Base-by-base conservation (phyloP, 2,797 vertebrate genomes). In the Dallia pectoralis region DNA sequence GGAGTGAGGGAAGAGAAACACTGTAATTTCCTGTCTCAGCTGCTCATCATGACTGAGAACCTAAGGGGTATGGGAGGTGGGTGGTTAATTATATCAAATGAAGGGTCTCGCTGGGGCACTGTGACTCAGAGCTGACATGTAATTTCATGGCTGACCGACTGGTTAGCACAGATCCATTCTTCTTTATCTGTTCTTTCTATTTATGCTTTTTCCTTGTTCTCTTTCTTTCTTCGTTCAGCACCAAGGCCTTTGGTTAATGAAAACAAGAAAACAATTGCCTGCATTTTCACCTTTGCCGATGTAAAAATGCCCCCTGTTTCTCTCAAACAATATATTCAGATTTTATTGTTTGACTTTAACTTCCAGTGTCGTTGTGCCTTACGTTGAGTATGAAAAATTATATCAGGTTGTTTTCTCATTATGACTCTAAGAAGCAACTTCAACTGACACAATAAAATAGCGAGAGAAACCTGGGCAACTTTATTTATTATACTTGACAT, bases 41-140 rank as follows among this genome's bases (percentile, higher is more conserved):
- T 84, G 85, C 79, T 59, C 82, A 51, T 44, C 48, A 56, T 71
- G 72, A 72, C 29, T 62, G 47, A 78, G 76, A 76, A 73, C 70
- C 69, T 16, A 72, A 27, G 56, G 66, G 64, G 69, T 71, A 22
- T 66, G 76, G 72, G 77, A 72, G 51, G 40, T 86, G 69, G 36
- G 81, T 86, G 82, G 77, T 88, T 88, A 85, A 91, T 91, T 90
- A 91, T 82, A 84, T 74, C 81, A 87, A 80, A 85, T 80, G 75
- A 76, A 81, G 80, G 81, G 78, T 83, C 84, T 85, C 70, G 76
- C 77, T 77, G 40, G 29, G 56, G 30, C 49, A 62, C 61, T 47
- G 63, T 53, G 72, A 73, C 63, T 48, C 79, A 70, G 59, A 76
- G 73, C 49, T 74, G 19, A 74, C 72, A 82, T 72, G 47, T 56